Base-by-base conservation (phyloP, 2,797 vertebrate species). In the Ctenochaetus hawaiiensis region DNA sequence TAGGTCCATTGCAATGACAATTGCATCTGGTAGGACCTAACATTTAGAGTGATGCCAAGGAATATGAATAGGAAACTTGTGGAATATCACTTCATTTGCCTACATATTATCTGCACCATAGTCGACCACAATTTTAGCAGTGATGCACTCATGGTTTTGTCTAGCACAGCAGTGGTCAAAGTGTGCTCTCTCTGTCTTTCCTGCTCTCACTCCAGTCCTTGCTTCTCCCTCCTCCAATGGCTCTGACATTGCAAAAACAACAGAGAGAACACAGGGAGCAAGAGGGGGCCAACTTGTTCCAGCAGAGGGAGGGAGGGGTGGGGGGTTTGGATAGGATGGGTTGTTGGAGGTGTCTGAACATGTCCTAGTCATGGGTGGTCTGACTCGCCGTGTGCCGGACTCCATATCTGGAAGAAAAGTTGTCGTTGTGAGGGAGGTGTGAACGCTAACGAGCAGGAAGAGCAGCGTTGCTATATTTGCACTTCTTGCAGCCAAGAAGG, bases 291-390 rank as follows among this genome's bases (percentile, higher is more conserved):
- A 72, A 61, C 66, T 39, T 65, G 86, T 87, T 90, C 79, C 72
- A 84, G 79, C 58, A 66, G 78, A 66, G 63, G 63, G 79, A 52
- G 77, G 65, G 11, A 4, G 41, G 44, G 52, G 17, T 48, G 47
- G 11, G 54, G 60, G 48, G 66, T 45, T 65, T 43, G 30, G 70
- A 58, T 41, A 2, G 65, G 71, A 76, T 20, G 69, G 51, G 59
- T 37, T 43, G 51, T 53, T 30, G 39, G 52, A 72, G 52, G 37
- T 74, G 72, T 68, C 45, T 83, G 78, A 87, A 67, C 3, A 62
- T 69, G 84, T 78, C 70, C 64, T 18, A 80, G 87, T 82, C 82
- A 92, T 89, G 91, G 92, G 94, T 94, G 94, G 93, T 94, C 95
- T 82, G 61, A 75, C 49, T 67, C 14, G 58, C 60, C 18, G 70